A percentile compares a stretch with the other conserved stretches of the same genome.
Evolutionary conservation across 1,140 invertebrate species (phyloP).

Genomic region (Solen grandis): DNA sequence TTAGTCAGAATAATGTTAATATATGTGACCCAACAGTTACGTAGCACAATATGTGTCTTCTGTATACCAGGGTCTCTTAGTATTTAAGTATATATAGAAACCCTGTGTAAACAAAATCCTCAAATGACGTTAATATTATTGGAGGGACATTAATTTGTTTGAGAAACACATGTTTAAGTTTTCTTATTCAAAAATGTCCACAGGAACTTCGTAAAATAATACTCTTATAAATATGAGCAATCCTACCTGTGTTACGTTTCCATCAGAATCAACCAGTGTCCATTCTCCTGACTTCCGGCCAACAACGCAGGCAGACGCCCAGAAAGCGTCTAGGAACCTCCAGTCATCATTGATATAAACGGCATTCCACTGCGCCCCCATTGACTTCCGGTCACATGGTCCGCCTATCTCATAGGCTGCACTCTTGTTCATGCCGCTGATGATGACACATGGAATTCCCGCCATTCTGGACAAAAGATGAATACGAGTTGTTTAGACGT

Average conservation of each 20-base stretch:
- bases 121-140: too few relatives aligned
- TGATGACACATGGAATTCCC: slow-evolving; percentile 73
- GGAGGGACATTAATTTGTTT: too few relatives aligned
- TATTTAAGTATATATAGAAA: too few relatives aligned
- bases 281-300: slow-evolving; percentile 75
- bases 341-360: slow-evolving; percentile 76
- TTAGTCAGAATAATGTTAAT: too few relatives aligned
- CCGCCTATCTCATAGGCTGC: slow-evolving; percentile 78
- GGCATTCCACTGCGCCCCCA: slow-evolving; percentile 80
- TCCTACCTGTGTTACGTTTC: slow-evolving; percentile 64
- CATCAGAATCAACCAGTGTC: slow-evolving; percentile 74
- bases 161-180: too few relatives aligned
- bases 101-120: too few relatives aligned
- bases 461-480: slow-evolving; percentile 70
- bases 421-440: slow-evolving; percentile 79
- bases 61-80: too few relatives aligned
- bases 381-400: slow-evolving; percentile 67
- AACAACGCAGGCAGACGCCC: slow-evolving; percentile 76
- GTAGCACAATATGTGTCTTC: too few relatives aligned
- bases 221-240: too few relatives aligned
- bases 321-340: slow-evolving; percentile 78
- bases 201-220: too few relatives aligned
- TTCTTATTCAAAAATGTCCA: too few relatives aligned
- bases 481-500: neutral
- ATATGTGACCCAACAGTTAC: too few relatives aligned